Percentiles rank a stretch among this genome's conserved stretches.
Evolutionary conservation across 2,113 vertebrate genomes (phyloP).

Genomic region (Corvus moneduloides): DNA sequence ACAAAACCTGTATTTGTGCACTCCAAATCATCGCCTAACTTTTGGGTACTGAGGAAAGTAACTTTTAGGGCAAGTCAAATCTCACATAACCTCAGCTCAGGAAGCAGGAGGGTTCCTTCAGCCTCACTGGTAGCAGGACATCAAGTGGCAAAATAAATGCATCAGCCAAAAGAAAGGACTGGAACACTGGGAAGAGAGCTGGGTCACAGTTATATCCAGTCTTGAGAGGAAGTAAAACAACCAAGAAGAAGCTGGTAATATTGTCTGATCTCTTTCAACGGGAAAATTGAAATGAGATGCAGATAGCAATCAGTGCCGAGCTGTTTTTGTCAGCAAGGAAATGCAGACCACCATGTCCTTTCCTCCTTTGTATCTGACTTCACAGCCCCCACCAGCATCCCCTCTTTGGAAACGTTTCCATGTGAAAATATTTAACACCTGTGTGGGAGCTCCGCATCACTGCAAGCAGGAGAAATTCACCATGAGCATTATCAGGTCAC

Average conservation of each 20-base stretch:
- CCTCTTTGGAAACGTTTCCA: not conserved
- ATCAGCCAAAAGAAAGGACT: not conserved
- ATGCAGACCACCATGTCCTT: not conserved
- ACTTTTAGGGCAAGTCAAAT: not conserved
- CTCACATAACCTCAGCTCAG: not conserved
- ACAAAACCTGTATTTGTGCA: not conserved
- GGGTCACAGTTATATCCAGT: not conserved
- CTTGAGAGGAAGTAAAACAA: constrained; percentile 40
- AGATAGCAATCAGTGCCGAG: constrained; percentile 14
- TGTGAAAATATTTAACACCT: not conserved
- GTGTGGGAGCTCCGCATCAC: fast-evolving
- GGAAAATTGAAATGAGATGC: constrained; percentile 24
- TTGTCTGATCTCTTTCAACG: constrained; percentile 34
- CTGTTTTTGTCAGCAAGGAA: not conserved
- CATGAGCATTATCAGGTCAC: not conserved
- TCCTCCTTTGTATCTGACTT: not conserved
- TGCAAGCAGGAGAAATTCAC: not conserved
- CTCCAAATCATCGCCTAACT: not conserved
- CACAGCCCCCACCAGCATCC: not conserved
- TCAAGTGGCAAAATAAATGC: not conserved
- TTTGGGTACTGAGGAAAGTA: not conserved
- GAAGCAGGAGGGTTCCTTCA: not conserved
- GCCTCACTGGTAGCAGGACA: fast-evolving
- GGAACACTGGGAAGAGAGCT: not conserved
- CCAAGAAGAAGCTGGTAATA: not conserved